Evolutionary conservation across 2,113 vertebrate genomes (phyloP), one percentile per base, ranked within the genome.

Genomic region (Pelobates fuscus): DNA sequence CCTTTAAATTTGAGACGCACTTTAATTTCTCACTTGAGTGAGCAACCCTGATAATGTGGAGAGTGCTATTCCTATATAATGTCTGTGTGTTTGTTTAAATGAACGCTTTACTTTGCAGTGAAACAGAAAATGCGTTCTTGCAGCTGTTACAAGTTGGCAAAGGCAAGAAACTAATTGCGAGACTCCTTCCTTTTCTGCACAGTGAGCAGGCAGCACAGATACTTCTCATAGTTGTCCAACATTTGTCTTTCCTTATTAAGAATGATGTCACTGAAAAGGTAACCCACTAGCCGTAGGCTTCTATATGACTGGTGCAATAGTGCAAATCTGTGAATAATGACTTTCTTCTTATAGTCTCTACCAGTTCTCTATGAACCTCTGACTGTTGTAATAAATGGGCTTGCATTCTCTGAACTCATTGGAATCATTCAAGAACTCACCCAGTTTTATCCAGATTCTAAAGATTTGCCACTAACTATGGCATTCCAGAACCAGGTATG

Each of bases 401-500:
- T 96, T 79, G 86, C 88, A 1, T 97, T 98, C 84, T 93, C 84
- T 73, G 93, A 95, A 82, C 92, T 99, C 17, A 93, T 98, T 0
- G 63, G 82, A 57, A 79, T 93, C 73, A 92, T 98, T 52, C 91
- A 89, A 81, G 88, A 92, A 64, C 84, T 99, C 27, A 92, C 85
- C 1, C 67, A 54, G 7, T 44, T 82, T 24, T 78, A 89, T 1
- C 83, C 89, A 0, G 86, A 92, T 79, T 84, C 81, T 71, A 61
- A 77, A 1, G 79, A 89, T 79, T 44, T 86, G 5, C 78, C 86
- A 0, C 87, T 97, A 1, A 68, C 89, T 0, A 81, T 92, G 81
- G 88, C 92, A 2, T 94, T 97, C 84, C 94, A 94, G 87, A 98
- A 97, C 80, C 95, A 95, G 95, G 97, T 98, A 82, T 0, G n/a